These are phyloP conservation scores for Oligia strigilis DNA, from an alignment of 2,888 invertebrate species.

Conservation along the genomic window DNA sequence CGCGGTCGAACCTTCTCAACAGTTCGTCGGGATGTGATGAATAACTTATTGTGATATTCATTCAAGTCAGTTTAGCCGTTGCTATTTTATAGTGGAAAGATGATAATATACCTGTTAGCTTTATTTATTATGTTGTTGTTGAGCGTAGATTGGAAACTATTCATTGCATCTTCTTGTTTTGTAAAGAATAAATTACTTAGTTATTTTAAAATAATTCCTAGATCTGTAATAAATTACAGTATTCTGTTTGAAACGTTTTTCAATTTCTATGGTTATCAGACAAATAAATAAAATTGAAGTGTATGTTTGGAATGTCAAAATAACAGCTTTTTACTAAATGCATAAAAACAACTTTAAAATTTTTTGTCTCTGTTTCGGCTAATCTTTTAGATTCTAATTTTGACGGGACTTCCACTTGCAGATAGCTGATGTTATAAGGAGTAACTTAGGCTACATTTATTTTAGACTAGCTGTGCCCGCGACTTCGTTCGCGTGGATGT, in stretches of 20 bases:
- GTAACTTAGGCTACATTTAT: neutral
- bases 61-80: conserved; percentile 70
- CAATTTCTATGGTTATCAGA: neutral
- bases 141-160: conserved; percentile 67
- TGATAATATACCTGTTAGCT: conserved; percentile 63
- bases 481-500: too few species aligned
- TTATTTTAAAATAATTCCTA: conserved; percentile 80
- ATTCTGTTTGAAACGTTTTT: conserved; percentile 79
- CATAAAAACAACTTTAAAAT: too few species aligned
- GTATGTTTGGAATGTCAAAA: neutral
- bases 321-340: neutral
- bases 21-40: conserved; percentile 66
- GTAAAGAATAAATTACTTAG: conserved; percentile 78
- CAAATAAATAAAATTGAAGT: neutral
- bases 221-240: conserved; percentile 90
- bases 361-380: too few species aligned
- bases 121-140: conserved; percentile 74
- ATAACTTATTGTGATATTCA: conserved; percentile 61
- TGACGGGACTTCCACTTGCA: neutral
- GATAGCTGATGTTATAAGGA: neutral
- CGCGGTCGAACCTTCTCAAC: conserved; percentile 10
- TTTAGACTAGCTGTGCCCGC: too few species aligned
- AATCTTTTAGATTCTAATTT: too few species aligned
- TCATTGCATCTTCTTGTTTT: conserved; percentile 74
- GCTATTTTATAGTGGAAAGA: conserved; percentile 40